Evolutionary conservation across 2,797 vertebrate genomes (phyloP).

Genomic region (Gephyroberyx darwinii): DNA sequence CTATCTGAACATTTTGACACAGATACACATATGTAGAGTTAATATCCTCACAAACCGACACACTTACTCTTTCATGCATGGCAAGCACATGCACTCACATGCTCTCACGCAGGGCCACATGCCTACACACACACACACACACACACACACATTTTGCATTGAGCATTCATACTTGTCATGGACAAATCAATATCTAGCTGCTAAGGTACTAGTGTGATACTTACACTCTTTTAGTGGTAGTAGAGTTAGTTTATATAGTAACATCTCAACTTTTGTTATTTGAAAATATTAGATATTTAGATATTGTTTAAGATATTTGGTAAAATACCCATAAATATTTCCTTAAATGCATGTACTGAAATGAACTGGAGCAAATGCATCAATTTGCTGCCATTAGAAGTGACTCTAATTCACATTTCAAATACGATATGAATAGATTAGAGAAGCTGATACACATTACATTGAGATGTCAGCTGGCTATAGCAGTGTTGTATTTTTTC

Average conservation of each 20-base stretch:
- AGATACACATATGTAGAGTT: conserved; percentile 21
- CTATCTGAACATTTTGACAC: conserved; percentile 55
- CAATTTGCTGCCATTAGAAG: background rate
- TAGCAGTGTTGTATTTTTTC: conserved; percentile 4
- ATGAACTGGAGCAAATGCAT: background rate
- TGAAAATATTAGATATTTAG: too few relatives aligned
- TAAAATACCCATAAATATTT: background rate
- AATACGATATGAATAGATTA: background rate
- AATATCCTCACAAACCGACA: conserved; percentile 17
- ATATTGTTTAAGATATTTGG: too few relatives aligned
- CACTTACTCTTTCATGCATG: conserved; percentile 7
- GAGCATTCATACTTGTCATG: background rate
- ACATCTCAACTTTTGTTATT: too few relatives aligned
- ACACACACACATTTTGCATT: conserved; percentile 6
- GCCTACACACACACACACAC: conserved; percentile 2
- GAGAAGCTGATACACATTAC: too few relatives aligned
- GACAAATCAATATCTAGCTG: background rate
- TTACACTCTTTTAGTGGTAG: too few relatives aligned
- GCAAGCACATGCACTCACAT: background rate
- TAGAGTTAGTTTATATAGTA: too few relatives aligned
- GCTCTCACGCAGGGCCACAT: background rate
- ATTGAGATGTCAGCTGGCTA: conserved; percentile 10
- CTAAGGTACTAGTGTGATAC: background rate
- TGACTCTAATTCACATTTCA: background rate
- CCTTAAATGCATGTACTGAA: background rate